phyloP scores from a whole-genome alignment of 2,797 vertebrate genomes.

The Distichodus sexfasciatus region DNA sequence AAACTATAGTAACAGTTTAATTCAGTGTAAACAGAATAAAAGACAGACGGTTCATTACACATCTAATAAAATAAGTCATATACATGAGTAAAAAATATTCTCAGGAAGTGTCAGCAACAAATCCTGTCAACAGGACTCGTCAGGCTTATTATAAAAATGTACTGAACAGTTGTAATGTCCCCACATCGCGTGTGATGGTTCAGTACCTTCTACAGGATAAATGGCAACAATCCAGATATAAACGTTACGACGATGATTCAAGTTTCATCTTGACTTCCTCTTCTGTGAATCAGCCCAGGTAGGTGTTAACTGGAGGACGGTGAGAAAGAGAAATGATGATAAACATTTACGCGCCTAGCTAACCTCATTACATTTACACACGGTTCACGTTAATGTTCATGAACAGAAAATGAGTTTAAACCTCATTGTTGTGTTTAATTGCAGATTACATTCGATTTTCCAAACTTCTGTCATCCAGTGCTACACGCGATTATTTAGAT shows the following conservation, averaged over 20 bases:
- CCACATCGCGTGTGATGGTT: no score
- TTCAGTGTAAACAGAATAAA: not conserved
- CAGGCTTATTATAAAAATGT: no score
- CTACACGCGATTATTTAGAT: no score
- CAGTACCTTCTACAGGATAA: not conserved
- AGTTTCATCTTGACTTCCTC: not conserved
- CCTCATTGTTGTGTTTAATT: no score
- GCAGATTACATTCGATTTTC: no score
- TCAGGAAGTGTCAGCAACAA: constrained; percentile 71
- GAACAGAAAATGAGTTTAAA: no score
- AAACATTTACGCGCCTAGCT: no score
- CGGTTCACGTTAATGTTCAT: no score
- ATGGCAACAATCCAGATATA: not conserved
- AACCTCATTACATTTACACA: no score
- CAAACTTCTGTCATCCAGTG: no score
- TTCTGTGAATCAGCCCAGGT: not conserved
- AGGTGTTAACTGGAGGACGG: not conserved
- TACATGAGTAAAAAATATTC: constrained; percentile 54
- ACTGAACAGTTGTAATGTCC: no score
- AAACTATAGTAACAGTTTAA: not conserved
- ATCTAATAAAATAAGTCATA: constrained; percentile 11
- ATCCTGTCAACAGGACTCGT: constrained; percentile 30
- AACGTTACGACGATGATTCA: not conserved
- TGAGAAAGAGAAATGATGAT: not conserved
- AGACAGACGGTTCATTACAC: not conserved